Evolutionary conservation across 2,113 vertebrate species (phyloP).

Genomic region (Indri indri): DNA sequence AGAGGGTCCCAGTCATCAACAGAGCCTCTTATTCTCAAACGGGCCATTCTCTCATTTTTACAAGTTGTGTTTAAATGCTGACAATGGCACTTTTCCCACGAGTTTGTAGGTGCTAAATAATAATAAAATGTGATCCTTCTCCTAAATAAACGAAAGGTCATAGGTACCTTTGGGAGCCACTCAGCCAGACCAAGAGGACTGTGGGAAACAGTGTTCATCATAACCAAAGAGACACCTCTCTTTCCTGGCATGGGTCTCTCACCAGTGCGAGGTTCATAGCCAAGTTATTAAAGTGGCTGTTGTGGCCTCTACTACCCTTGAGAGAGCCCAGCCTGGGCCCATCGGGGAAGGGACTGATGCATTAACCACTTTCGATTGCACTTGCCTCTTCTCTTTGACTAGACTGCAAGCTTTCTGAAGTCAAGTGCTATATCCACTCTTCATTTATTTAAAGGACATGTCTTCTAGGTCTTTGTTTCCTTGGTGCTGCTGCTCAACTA

Average conservation of each 20-base stretch:
- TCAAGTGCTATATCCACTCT: background rate
- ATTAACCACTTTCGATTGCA: background rate
- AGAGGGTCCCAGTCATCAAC: background rate
- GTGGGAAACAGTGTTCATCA: background rate
- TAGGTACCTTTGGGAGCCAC: background rate
- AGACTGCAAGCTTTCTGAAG: background rate
- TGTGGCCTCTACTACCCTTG: background rate
- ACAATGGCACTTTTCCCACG: background rate
- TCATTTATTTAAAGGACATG: background rate
- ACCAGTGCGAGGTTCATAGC: background rate
- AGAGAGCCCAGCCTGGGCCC: background rate
- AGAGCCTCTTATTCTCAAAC: rapidly evolving
- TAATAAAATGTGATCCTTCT: background rate
- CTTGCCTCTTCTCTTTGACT: background rate
- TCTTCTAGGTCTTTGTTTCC: background rate
- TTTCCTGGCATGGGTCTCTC: background rate
- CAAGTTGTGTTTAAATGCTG: background rate
- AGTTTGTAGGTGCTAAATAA: background rate
- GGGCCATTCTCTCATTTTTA: background rate
- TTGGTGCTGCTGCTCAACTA: background rate
- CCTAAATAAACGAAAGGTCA: background rate
- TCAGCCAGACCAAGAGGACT: background rate
- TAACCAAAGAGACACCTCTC: background rate
- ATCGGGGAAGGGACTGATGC: background rate
- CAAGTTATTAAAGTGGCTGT: background rate